phyloP scores from a whole-genome alignment of 2,113 vertebrate genomes.

The Garra rufa region DNA sequence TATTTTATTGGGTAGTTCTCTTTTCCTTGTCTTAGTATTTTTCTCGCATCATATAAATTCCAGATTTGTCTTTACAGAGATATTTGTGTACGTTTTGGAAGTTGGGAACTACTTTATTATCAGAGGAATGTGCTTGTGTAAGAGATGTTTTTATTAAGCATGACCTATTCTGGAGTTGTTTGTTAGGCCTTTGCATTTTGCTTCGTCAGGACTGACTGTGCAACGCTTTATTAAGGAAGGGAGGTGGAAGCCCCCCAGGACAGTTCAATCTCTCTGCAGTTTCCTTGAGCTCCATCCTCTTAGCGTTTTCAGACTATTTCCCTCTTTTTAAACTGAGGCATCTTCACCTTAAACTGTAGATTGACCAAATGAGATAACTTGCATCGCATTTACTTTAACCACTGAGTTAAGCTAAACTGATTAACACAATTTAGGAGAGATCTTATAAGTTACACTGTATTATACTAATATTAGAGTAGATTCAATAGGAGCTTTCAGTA shows the following conservation, averaged over 20 bases:
- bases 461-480: background rate
- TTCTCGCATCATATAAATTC: background rate
- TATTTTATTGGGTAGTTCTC: background rate
- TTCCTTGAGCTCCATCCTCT: background rate
- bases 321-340: background rate
- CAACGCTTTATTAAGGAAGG: conserved; percentile 10
- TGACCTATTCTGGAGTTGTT: background rate
- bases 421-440: background rate
- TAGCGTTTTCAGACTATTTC: background rate
- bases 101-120: background rate
- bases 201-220: conserved; percentile 16
- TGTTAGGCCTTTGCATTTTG: background rate
- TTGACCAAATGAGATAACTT: background rate
- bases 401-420: background rate
- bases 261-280: conserved; percentile 11
- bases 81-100: background rate
- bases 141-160: background rate
- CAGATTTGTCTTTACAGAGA: background rate
- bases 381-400: background rate
- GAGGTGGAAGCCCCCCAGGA: background rate
- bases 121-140: background rate
- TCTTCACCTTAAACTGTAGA: background rate
- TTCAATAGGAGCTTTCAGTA: background rate
- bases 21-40: background rate
- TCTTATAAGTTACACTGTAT: background rate